Base-by-base conservation (phyloP, 1,140 invertebrate genomes). In the Triops longicaudatus region DNA sequence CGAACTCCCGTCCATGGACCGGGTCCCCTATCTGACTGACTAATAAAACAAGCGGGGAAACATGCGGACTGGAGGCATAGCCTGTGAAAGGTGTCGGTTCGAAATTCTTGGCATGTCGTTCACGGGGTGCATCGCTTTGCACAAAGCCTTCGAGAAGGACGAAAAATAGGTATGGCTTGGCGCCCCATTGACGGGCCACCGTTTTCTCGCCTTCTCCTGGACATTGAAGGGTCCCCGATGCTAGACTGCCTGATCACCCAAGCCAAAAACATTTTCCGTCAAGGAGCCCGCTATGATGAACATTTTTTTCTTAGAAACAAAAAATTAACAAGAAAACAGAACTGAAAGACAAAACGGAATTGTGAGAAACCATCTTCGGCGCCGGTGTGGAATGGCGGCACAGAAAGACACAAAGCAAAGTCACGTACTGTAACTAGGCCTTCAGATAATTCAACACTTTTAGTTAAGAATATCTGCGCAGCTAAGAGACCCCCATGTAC, bases 11-110 rank as follows among this genome's bases (percentile, higher is more conserved):
- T 10, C 50, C 50, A 17, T 63, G n/a, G 50, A 63, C 50, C 1
- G 50, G 50, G 22, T 63, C 50, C 50, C 22, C 50, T 63, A 63
- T 63, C 50, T 22, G n/a, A 63, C 50, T 63, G 22, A 63, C 50
- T 63, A 63, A 63, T 63, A 63, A 63, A 63, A 63, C 50, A 63
- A 63, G 50, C 50, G 50, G 50, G 50, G 50, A 63, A 63, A 63
- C 50, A 63, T 63, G 50, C 50, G 50, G 50, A 63, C 14, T 63
- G 50, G 50, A n/a, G 50, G 50, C 50, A 63, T 14, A 63, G 50
- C 50, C 50, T 63, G 50, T 22, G 50, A 63, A 63, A 63, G 50
- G 50, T 63, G 50, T 63, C 50, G 50, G 50, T 63, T 22, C 14
- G 50, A 63, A 63, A 63, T 63, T 63, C 50, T 63, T 63, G 50